Base-by-base conservation (phyloP, 2,888 invertebrate species). In the Andrena minutula region DNA sequence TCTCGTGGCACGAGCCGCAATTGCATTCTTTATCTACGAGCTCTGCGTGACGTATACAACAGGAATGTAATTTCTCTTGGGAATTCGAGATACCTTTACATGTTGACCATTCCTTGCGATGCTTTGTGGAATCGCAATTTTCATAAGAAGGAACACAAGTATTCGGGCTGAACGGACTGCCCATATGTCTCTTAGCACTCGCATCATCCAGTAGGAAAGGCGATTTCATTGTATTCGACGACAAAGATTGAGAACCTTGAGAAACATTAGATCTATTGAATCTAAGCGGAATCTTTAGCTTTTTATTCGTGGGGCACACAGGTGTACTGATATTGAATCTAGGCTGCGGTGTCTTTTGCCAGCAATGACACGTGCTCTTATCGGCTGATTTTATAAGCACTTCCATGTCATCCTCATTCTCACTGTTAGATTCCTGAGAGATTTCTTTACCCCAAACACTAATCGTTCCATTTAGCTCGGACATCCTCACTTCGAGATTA, bases 361-460 rank as follows among this genome's bases (percentile, higher is more conserved):
- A 88, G 7, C 56, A 69, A 63, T 77, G 47, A 30, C 28, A 70
- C n/a, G 60, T 63, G 10, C 85, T 75, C 5, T 83, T 77, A 16
- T 85, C 80, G 4, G 68, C 49, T 1, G 49, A 20, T 72, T 72
- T 83, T 28, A 64, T 58, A 5, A 77, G 84, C 1, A 70, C 28
- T 16, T 90, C 84, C n/a, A 75, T 12, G 0, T 89, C 89, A 16
- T 89, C 87, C 7, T 79, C 81, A 8, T 83, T 82, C 58, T 89
- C 86, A 12, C 23, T 76, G 10, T 58, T 70, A 1, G 69, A 73
- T 23, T 79, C 82, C 41, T 87, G 79, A 69, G 68, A 87, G 23
- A 89, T 53, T 88, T 93, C 93, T 88, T 93, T 93, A 12, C 94
- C 94, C 93, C 93, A 94, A 76, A 94, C 92, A 63, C 92, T 93